Evolutionary conservation across 2,797 vertebrate species (phyloP).

Genomic region (Mycteria americana): DNA sequence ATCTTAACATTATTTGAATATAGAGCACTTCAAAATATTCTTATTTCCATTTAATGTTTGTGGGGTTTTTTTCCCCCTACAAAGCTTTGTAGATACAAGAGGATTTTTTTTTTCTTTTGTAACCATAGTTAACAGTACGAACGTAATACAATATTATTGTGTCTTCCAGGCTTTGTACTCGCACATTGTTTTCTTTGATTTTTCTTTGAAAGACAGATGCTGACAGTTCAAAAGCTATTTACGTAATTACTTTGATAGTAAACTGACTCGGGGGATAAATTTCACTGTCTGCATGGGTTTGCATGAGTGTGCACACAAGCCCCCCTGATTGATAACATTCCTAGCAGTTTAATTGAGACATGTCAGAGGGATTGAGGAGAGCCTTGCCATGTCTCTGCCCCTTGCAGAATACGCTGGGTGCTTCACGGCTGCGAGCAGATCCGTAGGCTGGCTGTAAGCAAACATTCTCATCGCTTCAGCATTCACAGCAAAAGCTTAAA

Average conservation of each 20-base stretch:
- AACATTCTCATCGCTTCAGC: not conserved
- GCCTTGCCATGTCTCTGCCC: not conserved
- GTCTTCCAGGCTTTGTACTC: conserved; percentile 37
- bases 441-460: not conserved
- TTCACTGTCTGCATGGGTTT: not conserved
- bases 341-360: not conserved
- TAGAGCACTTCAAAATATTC: not conserved
- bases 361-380: not conserved
- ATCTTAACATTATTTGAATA: not conserved
- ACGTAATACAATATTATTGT: conserved; percentile 26
- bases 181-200: conserved; percentile 51
- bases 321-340: not conserved
- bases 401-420: not conserved
- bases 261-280: conserved; percentile 13
- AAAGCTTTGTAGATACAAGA: conserved; percentile 5
- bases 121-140: not conserved
- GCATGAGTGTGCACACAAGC: not conserved
- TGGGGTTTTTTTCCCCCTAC: not conserved
- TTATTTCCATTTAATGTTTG: not conserved
- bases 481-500: not conserved
- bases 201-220: conserved; percentile 45
- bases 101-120: not conserved
- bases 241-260: conserved; percentile 22
- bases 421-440: not conserved
- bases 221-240: conserved; percentile 60